These are phyloP conservation scores for Gnathochromis pfefferi DNA, from an alignment of 2,113 vertebrate species.

Conservation along the genomic window DNA sequence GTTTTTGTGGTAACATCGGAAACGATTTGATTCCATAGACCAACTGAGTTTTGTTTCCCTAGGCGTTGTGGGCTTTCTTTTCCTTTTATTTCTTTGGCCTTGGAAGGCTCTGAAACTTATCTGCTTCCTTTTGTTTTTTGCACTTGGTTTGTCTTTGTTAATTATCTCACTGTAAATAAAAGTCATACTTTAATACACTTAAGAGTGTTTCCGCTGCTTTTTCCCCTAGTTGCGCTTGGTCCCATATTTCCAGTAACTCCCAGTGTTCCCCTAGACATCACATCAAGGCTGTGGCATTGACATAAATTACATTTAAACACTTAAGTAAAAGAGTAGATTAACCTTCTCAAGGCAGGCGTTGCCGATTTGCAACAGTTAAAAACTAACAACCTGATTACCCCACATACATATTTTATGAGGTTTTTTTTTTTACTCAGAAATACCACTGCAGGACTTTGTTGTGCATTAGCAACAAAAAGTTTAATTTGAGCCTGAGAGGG, in stretches of 20 bases:
- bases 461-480: too few species aligned
- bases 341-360: neutral
- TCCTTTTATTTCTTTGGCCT: neutral
- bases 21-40: neutral
- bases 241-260: neutral
- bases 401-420: neutral
- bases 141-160: neutral
- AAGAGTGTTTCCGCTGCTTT: neutral
- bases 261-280: neutral
- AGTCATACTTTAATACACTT: neutral
- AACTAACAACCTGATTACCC: neutral
- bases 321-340: neutral
- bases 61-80: neutral
- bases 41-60: neutral
- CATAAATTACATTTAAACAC: neutral
- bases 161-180: neutral
- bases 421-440: too few species aligned
- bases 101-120: neutral
- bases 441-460: too few species aligned
- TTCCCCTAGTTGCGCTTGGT: neutral
- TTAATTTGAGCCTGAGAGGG: too few species aligned
- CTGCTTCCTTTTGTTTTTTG: neutral
- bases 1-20: neutral
- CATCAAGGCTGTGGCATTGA: neutral
- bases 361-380: neutral